Conservation (phyloP, 2,113 vertebrate species). For the Saccopteryx leptura region DNA sequence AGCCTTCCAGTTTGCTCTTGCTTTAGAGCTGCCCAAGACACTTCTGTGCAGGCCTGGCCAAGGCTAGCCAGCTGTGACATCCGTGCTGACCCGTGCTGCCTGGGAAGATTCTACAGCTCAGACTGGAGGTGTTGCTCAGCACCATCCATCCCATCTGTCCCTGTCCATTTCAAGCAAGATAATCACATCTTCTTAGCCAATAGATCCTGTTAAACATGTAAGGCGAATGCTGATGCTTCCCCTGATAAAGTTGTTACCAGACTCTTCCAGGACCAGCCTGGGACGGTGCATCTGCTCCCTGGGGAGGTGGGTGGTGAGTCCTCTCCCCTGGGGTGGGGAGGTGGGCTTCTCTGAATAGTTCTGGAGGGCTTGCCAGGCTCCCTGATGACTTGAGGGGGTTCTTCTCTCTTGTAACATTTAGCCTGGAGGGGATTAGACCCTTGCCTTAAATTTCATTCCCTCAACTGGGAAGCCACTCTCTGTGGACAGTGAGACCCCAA, state of each 20-base stretch:
- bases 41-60: accelerated
- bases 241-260: neutral
- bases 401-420: neutral
- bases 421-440: neutral
- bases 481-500: neutral
- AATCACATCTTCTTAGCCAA: neutral
- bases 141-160: neutral
- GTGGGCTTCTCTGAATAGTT: neutral
- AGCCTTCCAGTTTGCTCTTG: neutral
- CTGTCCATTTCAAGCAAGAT: neutral
- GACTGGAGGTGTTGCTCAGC: neutral
- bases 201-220: neutral
- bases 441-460: neutral
- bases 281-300: neutral
- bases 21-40: neutral
- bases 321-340: neutral
- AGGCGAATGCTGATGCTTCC: neutral
- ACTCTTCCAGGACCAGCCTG: neutral
- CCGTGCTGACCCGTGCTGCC: neutral
- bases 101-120: neutral
- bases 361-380: neutral
- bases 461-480: neutral
- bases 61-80: neutral
- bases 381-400: neutral
- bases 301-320: neutral